These are phyloP conservation scores for Gephyroberyx darwinii DNA, from an alignment of 2,797 vertebrate species.

Conservation along the genomic window DNA sequence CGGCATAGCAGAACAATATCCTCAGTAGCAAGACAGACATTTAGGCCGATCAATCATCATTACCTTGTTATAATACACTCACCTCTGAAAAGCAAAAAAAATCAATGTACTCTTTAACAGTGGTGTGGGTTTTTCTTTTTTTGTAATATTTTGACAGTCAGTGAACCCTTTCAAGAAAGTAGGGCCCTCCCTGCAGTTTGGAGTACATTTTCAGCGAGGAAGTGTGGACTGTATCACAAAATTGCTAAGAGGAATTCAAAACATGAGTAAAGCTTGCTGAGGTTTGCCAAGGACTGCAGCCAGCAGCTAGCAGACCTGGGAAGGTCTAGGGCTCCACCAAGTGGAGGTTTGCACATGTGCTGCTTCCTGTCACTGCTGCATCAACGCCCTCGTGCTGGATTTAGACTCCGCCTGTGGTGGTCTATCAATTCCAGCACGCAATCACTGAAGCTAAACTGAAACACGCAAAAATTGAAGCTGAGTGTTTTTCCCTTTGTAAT, in stretches of 20 bases:
- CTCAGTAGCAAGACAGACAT: neutral
- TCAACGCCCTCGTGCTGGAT: slow-evolving; percentile 57
- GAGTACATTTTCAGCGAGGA: slow-evolving; percentile 61
- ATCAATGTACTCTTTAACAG: neutral
- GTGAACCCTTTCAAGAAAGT: slow-evolving; percentile 41
- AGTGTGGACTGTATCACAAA: slow-evolving; percentile 72
- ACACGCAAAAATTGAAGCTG: too few relatives aligned
- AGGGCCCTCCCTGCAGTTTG: slow-evolving; percentile 20
- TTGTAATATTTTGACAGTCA: slow-evolving; percentile 21
- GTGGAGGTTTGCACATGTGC: slow-evolving; percentile 68
- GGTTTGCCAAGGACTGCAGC: slow-evolving; percentile 68
- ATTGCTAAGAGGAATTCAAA: slow-evolving; percentile 74
- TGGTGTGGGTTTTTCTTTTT: neutral
- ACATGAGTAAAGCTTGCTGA: slow-evolving; percentile 74
- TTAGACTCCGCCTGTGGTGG: slow-evolving; percentile 56
- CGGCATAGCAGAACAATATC: neutral
- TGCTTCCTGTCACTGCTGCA: slow-evolving; percentile 41
- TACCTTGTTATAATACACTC: neutral
- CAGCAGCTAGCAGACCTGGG: slow-evolving; percentile 16
- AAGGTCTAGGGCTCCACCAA: slow-evolving; percentile 86
- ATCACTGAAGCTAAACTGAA: slow-evolving; percentile 68
- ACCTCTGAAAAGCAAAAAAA: neutral
- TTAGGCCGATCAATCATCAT: neutral
- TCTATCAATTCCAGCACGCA: slow-evolving; percentile 64
- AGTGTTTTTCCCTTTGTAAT: neutral